Conservation (phyloP, 1,140 invertebrate species). For the Periplaneta americana region DNA sequence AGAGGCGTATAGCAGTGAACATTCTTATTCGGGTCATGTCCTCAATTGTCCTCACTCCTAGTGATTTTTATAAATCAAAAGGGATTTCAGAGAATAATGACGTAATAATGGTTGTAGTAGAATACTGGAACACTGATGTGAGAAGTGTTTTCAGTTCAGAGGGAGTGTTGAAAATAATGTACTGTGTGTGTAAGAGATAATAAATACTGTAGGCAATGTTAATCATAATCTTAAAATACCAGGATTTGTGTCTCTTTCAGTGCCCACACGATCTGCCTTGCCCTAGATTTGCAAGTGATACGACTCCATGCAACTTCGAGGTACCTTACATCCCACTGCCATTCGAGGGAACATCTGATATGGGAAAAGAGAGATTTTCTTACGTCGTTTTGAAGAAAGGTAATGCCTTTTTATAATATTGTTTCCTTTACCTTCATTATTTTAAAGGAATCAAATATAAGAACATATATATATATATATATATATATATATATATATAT, state of each 20-base stretch:
- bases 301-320: conserved; percentile 73
- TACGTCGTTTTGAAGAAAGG: conserved; percentile 80
- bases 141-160: too few species aligned
- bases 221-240: too few species aligned
- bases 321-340: conserved; percentile 53
- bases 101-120: too few species aligned
- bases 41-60: too few species aligned
- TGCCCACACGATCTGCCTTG: conserved; percentile 76
- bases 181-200: too few species aligned
- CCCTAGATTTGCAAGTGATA: conserved; percentile 52
- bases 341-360: conserved; percentile 37
- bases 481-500: neutral
- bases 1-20: too few species aligned
- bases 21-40: too few species aligned
- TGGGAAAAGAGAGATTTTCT: conserved; percentile 52
- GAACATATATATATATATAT: neutral
- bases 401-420: conserved; percentile 26
- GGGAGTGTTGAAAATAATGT: too few species aligned
- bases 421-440: neutral
- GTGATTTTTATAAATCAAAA: too few species aligned
- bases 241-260: conserved; percentile 39
- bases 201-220: too few species aligned
- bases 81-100: too few species aligned
- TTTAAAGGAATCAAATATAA: neutral
- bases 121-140: too few species aligned